phyloP scores from a whole-genome alignment of 1,140 invertebrate genomes.

The Chelonus insularis region DNA sequence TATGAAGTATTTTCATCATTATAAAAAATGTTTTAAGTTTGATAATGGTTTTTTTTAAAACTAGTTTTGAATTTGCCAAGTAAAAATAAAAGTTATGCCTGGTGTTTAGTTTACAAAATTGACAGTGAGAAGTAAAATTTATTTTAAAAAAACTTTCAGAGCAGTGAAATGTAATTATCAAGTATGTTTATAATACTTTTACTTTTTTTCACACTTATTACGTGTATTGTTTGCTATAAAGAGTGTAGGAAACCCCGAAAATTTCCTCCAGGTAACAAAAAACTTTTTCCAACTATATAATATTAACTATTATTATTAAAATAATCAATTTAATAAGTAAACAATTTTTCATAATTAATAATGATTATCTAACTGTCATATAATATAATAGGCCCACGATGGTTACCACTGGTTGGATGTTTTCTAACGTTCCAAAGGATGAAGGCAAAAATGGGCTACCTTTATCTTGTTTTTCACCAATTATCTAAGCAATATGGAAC shows the following conservation, averaged over 20 bases:
- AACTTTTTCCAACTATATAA: not conserved
- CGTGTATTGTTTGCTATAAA: constrained; percentile 33
- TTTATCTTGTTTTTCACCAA: constrained; percentile 48
- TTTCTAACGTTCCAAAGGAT: constrained; percentile 41
- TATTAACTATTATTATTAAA: not conserved
- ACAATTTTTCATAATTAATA: not conserved
- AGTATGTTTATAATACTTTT: constrained; percentile 29
- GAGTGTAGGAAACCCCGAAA: constrained; percentile 44
- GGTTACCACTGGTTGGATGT: constrained; percentile 58
- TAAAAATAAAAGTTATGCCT: no score
- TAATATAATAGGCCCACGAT: constrained; percentile 50
- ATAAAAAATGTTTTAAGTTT: no score
- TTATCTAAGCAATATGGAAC: constrained; percentile 50
- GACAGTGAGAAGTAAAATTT: not conserved
- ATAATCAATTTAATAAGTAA: not conserved
- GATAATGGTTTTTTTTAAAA: no score
- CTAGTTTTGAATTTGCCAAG: no score
- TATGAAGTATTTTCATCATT: no score
- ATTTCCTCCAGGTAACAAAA: constrained; percentile 48
- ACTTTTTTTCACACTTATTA: constrained; percentile 26
- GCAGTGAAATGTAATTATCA: not conserved
- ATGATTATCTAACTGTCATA: not conserved
- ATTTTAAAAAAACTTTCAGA: no score
- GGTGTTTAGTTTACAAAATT: no score
- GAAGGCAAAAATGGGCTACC: constrained; percentile 41